These are phyloP conservation scores for Drosophila meridiana DNA, from an alignment of 2,888 invertebrate genomes.

Conservation along the genomic window DNA sequence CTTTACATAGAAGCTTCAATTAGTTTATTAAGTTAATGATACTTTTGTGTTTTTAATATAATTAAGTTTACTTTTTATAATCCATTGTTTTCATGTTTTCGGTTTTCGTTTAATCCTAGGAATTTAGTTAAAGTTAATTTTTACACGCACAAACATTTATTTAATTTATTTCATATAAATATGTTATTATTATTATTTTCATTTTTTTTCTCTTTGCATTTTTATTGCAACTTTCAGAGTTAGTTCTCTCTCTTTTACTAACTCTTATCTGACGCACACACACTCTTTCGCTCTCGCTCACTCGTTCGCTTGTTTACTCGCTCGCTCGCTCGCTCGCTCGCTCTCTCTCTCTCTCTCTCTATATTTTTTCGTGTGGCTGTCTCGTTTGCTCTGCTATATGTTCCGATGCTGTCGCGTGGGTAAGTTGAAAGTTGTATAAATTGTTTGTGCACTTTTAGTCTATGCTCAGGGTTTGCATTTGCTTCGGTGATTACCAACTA, in stretches of 20 bases:
- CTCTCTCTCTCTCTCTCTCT: neutral
- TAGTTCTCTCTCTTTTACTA: constrained; percentile 43
- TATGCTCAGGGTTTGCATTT: constrained; percentile 80
- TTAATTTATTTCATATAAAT: constrained; percentile 76
- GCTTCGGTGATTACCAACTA: constrained; percentile 61
- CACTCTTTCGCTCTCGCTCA: constrained; percentile 26
- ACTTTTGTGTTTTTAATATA: constrained; percentile 65
- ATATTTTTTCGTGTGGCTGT: neutral
- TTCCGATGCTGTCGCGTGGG: constrained; percentile 74
- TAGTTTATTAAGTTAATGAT: constrained; percentile 80
- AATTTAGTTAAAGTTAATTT: constrained; percentile 81
- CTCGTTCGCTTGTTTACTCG: constrained; percentile 26
- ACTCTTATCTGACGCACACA: constrained; percentile 25
- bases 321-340: constrained; percentile 34
- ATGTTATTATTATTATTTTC: constrained; percentile 59
- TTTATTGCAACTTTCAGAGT: constrained; percentile 55
- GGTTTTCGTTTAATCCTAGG: constrained; percentile 65
- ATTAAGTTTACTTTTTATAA: constrained; percentile 62
- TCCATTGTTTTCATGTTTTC: constrained; percentile 24
- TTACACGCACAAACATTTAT: constrained; percentile 82
- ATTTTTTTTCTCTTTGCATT: constrained; percentile 36
- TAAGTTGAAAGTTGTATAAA: constrained; percentile 72
- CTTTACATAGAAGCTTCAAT: constrained; percentile 81
- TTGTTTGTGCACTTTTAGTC: constrained; percentile 78
- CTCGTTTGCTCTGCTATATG: constrained; percentile 21